Percentiles rank a stretch among this genome's conserved stretches.
Evolutionary conservation across 2,113 vertebrate species (phyloP).

Genomic region (Melanotaenia duboulayi): DNA sequence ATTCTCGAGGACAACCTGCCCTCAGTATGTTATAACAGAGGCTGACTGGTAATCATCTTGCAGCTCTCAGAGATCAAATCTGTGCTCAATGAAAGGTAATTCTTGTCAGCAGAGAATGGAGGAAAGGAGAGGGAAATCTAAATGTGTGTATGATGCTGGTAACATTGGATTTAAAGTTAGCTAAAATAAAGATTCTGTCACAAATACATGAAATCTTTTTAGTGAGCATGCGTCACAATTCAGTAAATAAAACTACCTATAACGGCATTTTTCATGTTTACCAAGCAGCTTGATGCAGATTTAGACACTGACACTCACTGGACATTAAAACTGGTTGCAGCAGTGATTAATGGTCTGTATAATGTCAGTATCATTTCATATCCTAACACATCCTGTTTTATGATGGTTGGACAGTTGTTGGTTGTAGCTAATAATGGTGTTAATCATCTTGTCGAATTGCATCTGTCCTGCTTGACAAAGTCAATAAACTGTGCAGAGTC

Average conservation of each 20-base stretch:
- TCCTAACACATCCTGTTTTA: slow-evolving; percentile 16
- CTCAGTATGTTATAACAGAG: slow-evolving; percentile 15
- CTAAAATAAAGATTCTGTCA: neutral
- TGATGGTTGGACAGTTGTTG: slow-evolving; percentile 4
- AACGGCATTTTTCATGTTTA: neutral
- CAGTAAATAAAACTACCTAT: neutral
- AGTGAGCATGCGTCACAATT: neutral
- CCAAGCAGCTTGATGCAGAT: neutral
- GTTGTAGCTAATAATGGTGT: slow-evolving; percentile 31
- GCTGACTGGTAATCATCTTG: slow-evolving; percentile 27
- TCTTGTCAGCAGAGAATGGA: neutral
- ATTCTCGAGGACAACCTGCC: neutral
- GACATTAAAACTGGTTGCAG: slow-evolving; percentile 8
- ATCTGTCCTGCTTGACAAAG: slow-evolving; percentile 15
- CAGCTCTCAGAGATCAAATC: neutral
- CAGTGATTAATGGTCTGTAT: slow-evolving; percentile 27
- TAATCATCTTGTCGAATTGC: slow-evolving; percentile 30
- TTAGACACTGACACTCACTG: neutral
- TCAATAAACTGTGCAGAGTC: slow-evolving; percentile 18
- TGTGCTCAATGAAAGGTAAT: neutral
- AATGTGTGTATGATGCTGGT: neutral
- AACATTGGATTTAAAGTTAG: too few relatives aligned
- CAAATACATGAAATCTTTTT: neutral
- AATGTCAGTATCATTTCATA: slow-evolving; percentile 6
- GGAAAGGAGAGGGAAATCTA: neutral